Evolutionary conservation across 2,888 invertebrate species (phyloP), one percentile per base, ranked within the genome.

Genomic region (Tetragnatha montana): DNA sequence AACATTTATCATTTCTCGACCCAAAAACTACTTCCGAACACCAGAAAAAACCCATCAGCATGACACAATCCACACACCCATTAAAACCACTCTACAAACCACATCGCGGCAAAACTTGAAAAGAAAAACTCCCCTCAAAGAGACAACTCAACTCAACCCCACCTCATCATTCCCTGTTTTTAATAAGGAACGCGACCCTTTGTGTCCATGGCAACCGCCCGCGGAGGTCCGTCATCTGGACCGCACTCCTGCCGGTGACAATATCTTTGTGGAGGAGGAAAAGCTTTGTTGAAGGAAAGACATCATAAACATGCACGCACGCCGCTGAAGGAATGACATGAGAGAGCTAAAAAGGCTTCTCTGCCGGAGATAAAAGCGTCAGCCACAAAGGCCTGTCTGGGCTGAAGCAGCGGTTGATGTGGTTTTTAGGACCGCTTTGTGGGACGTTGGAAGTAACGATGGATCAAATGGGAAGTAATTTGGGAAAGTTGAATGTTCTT

Each of bases 181-280:
- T 60, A 79, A 85, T 79, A 71, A 68, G 51, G 47, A 74, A 68
- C 47, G 47, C 21, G 51, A n/a, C 68, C 80, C 80, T 80, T 80
- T 86, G 80, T 80, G 80, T 70, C 71, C 70, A 12, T 47, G 4
- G 14, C 71, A 60, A 68, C 75, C 47, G 22, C 78, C 86, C 50
- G 14, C 79, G 51, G 60, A 47, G 68, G 74, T 80, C 49, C 60
- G 80, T 79, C 86, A 81, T 73, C n/a, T 73, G 21, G 35, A 35
- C 60, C 80, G 73, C 60, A 8, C 73, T 14, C 74, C 86, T 86
- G 86, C 21, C n/a, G 60, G 80, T 86, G 86, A 86, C 86, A 86
- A 73, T 71, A 86, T 86, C 80, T 74, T 86, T 86, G 86, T 68
- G 35, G 12, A 60, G 86, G 60, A n/a, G 35, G 35, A 35, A 35